These are phyloP conservation scores for cat (Felis catus) DNA, from an alignment of 2,113 vertebrate species.

Conservation along the genomic window DNA sequence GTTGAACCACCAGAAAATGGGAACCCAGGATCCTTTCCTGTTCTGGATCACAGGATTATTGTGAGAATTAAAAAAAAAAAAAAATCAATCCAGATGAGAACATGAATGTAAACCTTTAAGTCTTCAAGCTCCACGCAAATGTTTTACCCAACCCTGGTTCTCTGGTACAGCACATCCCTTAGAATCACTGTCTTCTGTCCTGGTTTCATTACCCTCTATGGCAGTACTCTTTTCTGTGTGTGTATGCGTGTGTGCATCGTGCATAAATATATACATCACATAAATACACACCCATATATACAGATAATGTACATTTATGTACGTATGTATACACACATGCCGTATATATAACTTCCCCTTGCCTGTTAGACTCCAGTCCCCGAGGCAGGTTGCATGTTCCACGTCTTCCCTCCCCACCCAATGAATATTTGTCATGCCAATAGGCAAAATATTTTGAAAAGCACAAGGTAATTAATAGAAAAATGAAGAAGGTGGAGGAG, in stretches of 20 bases:
- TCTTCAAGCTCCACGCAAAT: neutral
- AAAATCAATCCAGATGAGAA: neutral
- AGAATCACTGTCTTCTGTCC: neutral
- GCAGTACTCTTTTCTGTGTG: neutral
- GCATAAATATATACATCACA: neutral
- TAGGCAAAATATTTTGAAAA: neutral
- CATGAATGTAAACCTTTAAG: neutral
- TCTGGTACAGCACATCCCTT: rapidly evolving
- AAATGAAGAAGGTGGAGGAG: neutral
- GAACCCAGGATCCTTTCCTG: neutral
- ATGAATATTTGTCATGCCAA: neutral
- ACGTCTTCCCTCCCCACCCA: neutral
- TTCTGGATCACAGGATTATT: neutral
- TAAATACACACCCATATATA: no score
- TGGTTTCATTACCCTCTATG: neutral
- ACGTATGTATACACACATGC: neutral
- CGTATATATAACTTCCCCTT: neutral
- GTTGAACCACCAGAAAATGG: neutral
- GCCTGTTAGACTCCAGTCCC: neutral
- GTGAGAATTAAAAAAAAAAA: neutral
- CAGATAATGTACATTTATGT: neutral
- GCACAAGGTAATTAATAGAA: neutral
- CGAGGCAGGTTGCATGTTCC: neutral
- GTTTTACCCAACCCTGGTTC: neutral
- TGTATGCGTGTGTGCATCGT: neutral